These are phyloP conservation scores for Halocynthia aurantium DNA, from an alignment of 23 tunicate genomes.

Conservation along the genomic window DNA sequence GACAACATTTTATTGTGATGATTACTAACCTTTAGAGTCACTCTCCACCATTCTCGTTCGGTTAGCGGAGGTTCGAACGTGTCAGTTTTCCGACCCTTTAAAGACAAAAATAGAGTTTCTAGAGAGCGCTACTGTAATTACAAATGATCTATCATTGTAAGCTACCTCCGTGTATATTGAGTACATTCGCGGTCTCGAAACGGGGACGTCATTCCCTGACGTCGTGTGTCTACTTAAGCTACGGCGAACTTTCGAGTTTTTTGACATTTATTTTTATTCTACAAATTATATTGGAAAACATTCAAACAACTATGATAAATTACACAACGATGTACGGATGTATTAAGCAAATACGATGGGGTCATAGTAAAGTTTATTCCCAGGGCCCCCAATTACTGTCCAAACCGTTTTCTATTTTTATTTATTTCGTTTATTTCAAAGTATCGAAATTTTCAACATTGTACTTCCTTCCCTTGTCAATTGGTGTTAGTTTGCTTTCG, in stretches of 20 bases:
- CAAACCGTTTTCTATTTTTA: too few relatives aligned
- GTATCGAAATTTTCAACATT: too few relatives aligned
- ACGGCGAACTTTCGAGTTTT: neutral
- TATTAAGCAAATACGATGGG: too few relatives aligned
- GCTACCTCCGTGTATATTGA: slow-evolving; percentile 46
- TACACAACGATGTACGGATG: neutral
- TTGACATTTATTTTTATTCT: neutral
- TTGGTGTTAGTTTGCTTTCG: too few relatives aligned
- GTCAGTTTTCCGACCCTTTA: neutral
- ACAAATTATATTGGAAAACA: neutral
- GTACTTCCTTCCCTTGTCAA: too few relatives aligned
- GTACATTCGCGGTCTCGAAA: slow-evolving; percentile 16
- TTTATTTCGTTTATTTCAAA: too few relatives aligned
- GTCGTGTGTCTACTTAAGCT: slow-evolving; percentile 10
- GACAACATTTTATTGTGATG: neutral
- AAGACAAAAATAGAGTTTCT: neutral
- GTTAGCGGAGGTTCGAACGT: slow-evolving; percentile 58
- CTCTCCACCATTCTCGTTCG: slow-evolving; percentile 92
- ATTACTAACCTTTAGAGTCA: slow-evolving; percentile 52
- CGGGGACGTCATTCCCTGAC: slow-evolving; percentile 4
- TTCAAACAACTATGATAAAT: neutral
- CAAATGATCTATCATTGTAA: neutral
- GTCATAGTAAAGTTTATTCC: too few relatives aligned
- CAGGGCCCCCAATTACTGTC: too few relatives aligned
- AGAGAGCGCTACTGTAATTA: neutral